phyloP scores from a whole-genome alignment of 2,113 vertebrate species.

The Carollia perspicillata region DNA sequence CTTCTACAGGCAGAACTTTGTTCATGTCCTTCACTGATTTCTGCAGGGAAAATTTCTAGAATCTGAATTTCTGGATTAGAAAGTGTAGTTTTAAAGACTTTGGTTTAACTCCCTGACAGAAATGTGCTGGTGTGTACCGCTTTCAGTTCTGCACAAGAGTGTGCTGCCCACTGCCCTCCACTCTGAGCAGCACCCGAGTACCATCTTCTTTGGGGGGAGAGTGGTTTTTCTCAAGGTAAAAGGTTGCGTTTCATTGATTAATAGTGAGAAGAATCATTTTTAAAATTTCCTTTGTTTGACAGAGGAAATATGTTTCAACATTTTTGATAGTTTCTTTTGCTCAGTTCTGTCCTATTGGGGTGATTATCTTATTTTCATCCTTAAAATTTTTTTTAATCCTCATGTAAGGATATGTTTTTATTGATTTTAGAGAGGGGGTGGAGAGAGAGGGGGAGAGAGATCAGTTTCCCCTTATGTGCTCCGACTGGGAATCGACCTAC shows the following conservation, averaged over 20 bases:
- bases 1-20: not conserved
- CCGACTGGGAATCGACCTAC: too few species aligned
- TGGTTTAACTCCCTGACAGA: not conserved
- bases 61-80: conserved; percentile 25
- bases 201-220: not conserved
- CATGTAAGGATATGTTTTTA: not conserved
- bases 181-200: not conserved
- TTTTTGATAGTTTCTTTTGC: not conserved
- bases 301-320: not conserved
- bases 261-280: not conserved
- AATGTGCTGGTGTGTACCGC: not conserved
- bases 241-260: not conserved
- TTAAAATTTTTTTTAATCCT: not conserved
- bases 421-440: too few species aligned
- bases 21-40: not conserved
- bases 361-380: not conserved
- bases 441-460: too few species aligned
- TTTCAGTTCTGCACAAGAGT: not conserved
- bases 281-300: not conserved
- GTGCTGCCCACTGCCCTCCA: not conserved
- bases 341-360: not conserved
- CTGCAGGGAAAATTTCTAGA: not conserved
- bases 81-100: not conserved
- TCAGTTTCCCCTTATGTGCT: too few species aligned
- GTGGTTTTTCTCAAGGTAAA: not conserved